These are phyloP conservation scores for Octonoba sinensis DNA, from an alignment of 2,888 invertebrate species.

Conservation along the genomic window DNA sequence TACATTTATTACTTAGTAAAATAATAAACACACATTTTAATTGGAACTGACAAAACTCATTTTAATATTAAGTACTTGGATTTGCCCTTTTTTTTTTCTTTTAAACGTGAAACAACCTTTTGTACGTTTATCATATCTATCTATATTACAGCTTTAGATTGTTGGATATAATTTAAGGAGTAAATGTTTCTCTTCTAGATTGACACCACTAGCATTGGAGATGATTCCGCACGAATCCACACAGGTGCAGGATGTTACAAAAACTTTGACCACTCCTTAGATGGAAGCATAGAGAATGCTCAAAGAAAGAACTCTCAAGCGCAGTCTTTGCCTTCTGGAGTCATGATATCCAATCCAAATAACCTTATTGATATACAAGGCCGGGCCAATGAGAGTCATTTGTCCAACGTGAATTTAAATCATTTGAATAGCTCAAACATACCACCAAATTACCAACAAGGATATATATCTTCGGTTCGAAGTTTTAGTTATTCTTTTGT, in stretches of 20 bases:
- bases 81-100: background rate
- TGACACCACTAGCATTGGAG: slow-evolving; percentile 66
- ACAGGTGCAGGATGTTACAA: slow-evolving; percentile 72
- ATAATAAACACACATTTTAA: no score
- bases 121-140: background rate
- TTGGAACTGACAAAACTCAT: no score
- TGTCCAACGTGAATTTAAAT: slow-evolving; percentile 42
- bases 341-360: slow-evolving; percentile 67
- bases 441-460: slow-evolving; percentile 53
- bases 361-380: slow-evolving; percentile 69
- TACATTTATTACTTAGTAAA: no score
- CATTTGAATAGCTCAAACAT: slow-evolving; percentile 54
- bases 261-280: slow-evolving; percentile 71
- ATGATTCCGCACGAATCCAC: slow-evolving; percentile 67
- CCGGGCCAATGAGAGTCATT: slow-evolving; percentile 42
- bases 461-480: slow-evolving; percentile 46
- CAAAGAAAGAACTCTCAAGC: slow-evolving; percentile 64
- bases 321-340: slow-evolving; percentile 59
- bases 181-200: slow-evolving; percentile 44
- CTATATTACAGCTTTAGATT: background rate
- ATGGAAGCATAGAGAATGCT: slow-evolving; percentile 65
- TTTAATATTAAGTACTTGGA: no score
- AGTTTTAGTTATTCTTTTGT: background rate
- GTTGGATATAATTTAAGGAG: background rate
- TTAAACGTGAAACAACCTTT: background rate